Evolutionary conservation across 30 jellyfish, hydroid and myxozoan species (phyloP), one percentile per base, ranked within the genome.

Genomic region (Pseudorhiza aurosa): DNA sequence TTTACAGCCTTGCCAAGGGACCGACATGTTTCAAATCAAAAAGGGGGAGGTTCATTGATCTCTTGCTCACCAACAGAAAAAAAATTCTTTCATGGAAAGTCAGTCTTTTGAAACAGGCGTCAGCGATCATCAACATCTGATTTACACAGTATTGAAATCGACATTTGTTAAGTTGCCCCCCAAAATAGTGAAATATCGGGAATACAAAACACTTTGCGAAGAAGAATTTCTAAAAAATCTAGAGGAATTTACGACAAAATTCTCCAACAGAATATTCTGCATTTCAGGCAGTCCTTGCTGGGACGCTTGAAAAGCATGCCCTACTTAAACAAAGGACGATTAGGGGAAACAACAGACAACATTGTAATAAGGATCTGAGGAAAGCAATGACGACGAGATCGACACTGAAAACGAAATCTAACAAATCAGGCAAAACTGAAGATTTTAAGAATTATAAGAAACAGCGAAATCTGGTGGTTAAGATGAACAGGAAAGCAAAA

Each of bases 21-120:
- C 59, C 78, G 14, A 65, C 78, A 8, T 65, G 78, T 40, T 65
- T 65, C 15, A 65, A 65, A 65, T 31, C 60, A 1, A 35, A 8
- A 15, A 65, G 11, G 31, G 78, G 78, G 15, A 65, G 58, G 36
- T 65, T 31, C 25, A 65, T 65, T 30, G 78, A 65, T 40, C 78
- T 65, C 37, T 10, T 65, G 37, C 77, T 63, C 6, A 30, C 77
- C 7, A 63, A 63, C 22, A 63, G 9, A 2, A 63, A 15, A 51
- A n/a, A 35, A 24, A n/a, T 29, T 10, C 4, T 15, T 7, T 7
- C 62, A 9, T 57, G 10, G 72, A 8, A n/a, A 3, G 21, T 25
- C 72, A 57, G 25, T 17, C 72, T n/a, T 29, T 57, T 57, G 72
- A 57, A n/a, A 57, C 72, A 3, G 27, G 57, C 4, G 29, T 29